Base-by-base conservation (phyloP, 1,140 invertebrate genomes). In the Zaprionus ghesquierei region DNA sequence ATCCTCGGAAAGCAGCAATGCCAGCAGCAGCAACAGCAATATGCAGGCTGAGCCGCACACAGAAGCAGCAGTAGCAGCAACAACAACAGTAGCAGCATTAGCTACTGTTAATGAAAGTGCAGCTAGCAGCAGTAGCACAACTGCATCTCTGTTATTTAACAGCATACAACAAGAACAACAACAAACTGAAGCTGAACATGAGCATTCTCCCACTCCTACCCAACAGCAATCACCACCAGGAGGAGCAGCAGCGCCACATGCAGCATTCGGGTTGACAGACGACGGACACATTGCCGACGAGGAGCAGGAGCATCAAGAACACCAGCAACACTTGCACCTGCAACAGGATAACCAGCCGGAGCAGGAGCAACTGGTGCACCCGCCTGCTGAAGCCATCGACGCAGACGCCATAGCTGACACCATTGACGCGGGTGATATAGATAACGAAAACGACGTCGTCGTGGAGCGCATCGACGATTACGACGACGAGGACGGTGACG, bases 401-500 rank as follows among this genome's bases (percentile, higher is more conserved):
- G 73, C 68, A 70, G 68, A 70, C 75, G 69, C 69, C 53, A 90
- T 91, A 71, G 90, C 86, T 54, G 90, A 90, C 55, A 91, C 86
- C 20, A 73, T 91, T 74, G 90, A 91, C 79, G 90, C 82, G 69
- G 70, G 69, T 29, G 61, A 71, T 54, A 78, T 84, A 50, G 76
- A 76, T 22, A 77, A 72, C 73, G 75, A 77, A 29, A 75, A 73
- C 77, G 69, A 81, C 77, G 75, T 68, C 81, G 82, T 86, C 81
- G 82, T 86, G 84, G 82, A 89, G 82, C 82, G 79, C 56, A 89
- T 89, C 41, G 82, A 87, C 84, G 84, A 87, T 74, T 79, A 79
- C 65, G 76, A 78, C 61, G 84, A 87, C 76, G 84, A 87, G 61
- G 84, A 87, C 71, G 79, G 69, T 46, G 80, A 75, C 46, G 77